phyloP scores from a whole-genome alignment of 2,888 invertebrate species.

The Gisinianus flammeolus region DNA sequence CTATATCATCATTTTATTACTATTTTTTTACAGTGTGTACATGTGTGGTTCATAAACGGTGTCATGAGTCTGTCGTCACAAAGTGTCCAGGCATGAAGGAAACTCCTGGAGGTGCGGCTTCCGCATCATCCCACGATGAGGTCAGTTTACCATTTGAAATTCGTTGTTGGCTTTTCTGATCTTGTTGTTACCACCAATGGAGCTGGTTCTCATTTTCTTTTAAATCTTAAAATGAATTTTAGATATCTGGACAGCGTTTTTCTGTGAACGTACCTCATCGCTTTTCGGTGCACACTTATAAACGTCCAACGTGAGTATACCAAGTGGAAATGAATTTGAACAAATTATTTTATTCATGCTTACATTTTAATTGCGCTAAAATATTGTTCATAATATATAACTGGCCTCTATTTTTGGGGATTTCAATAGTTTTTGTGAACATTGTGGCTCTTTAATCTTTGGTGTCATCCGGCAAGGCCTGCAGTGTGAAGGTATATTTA shows the following conservation, averaged over 20 bases:
- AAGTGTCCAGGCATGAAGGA: slow-evolving; percentile 98
- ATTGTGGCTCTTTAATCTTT: slow-evolving; percentile 96
- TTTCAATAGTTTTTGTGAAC: slow-evolving; percentile 86
- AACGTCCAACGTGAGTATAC: slow-evolving; percentile 76
- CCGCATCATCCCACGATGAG: slow-evolving; percentile 34
- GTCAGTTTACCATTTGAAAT: slow-evolving; percentile 12
- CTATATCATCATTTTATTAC: slow-evolving; percentile 12
- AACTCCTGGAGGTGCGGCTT: slow-evolving; percentile 57
- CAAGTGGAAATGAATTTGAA: not conserved
- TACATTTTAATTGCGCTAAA: no score
- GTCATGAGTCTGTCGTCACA: slow-evolving; percentile 95
- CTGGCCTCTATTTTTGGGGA: no score
- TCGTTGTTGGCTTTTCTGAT: not conserved
- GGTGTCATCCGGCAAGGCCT: slow-evolving; percentile 95
- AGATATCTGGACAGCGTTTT: slow-evolving; percentile 78
- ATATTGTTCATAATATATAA: no score
- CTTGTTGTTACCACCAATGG: not conserved
- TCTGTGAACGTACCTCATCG: slow-evolving; percentile 99
- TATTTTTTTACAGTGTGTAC: slow-evolving; percentile 80
- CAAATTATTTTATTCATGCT: not conserved
- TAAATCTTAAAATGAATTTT: slow-evolving; percentile 5
- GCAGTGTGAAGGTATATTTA: slow-evolving; percentile 81
- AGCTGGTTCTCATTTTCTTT: not conserved
- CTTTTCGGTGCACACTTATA: slow-evolving; percentile 94
- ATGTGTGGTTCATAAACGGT: slow-evolving; percentile 98